Conservation (phyloP, 2,888 invertebrate genomes). For the Darwinula stevensoni region DNA sequence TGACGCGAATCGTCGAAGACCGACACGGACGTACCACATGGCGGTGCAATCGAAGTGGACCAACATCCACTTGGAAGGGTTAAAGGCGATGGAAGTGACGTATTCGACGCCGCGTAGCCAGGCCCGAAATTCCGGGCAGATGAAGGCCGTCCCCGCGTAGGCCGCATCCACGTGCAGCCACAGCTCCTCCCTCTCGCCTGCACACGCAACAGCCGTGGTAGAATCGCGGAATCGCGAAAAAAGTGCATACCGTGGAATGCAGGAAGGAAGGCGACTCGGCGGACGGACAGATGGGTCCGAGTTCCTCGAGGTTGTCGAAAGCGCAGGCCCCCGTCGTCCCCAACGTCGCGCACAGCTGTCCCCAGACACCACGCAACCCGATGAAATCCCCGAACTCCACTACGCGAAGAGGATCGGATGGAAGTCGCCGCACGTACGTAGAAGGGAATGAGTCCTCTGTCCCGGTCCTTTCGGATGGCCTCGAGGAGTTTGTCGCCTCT, state of each 20-base stretch:
- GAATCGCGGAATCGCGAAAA: background rate
- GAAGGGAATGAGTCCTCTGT: conserved; percentile 60
- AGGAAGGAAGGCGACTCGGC: too few species aligned
- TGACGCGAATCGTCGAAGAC: conserved; percentile 23
- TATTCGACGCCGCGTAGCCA: conserved; percentile 44
- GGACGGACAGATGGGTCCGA: conserved; percentile 30
- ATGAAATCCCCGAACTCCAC: conserved; percentile 64
- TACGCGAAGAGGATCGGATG: conserved; percentile 7
- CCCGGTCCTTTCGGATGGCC: conserved; percentile 46
- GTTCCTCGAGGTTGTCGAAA: conserved; percentile 54
- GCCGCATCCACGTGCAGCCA: conserved; percentile 97
- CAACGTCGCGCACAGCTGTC: conserved; percentile 71
- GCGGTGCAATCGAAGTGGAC: conserved; percentile 92
- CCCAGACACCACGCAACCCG: too few species aligned
- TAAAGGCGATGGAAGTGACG: conserved; percentile 91
- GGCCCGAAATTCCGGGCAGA: conserved; percentile 24
- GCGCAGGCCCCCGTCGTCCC: conserved; percentile 93
- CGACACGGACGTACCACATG: conserved; percentile 40
- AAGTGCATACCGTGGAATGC: background rate
- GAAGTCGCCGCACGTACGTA: conserved; percentile 32
- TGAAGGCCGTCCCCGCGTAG: conserved; percentile 51
- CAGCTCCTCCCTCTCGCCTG: conserved; percentile 40
- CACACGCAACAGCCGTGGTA: background rate
- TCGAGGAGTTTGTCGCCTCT: conserved; percentile 44
- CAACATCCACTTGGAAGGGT: conserved; percentile 88